Base-by-base conservation (phyloP, 2,113 vertebrate genomes). In the Cygnus buccinator region DNA sequence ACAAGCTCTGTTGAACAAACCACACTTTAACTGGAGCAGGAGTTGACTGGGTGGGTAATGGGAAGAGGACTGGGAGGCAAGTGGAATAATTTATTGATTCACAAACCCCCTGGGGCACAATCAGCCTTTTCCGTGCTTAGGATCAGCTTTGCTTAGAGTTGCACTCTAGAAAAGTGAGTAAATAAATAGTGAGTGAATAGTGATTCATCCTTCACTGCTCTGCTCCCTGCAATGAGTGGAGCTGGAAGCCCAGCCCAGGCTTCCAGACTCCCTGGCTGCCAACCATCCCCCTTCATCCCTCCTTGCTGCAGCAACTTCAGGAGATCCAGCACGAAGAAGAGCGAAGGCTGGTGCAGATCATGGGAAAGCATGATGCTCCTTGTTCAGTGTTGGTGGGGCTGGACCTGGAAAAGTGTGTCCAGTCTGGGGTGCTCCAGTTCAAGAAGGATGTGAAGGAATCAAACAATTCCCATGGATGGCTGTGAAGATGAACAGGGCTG, bases 61-160 rank as follows among this genome's bases (percentile, higher is more conserved):
- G 70, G 59, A 92, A 63, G 35, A 71, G n/a, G 33, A 72, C 14
- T 54, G 33, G 35, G 82, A 87, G 18, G 55, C 12, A 52, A 89
- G 7, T 68, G 18, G 91, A 84, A 72, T 43, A 2, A 61, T 65
- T 48, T 41, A 41, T 28, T 57, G 81, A 89, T 50, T 68, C 39
- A 63, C 5, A 92, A 2, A 2, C 6, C 59, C 13, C 2, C 25
- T 4, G 0, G 2, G 18, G 28, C 5, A 70, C n/a, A 73, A 43
- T 15, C 50, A 50, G 20, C 1, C 3, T 77, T 43, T 66, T 39
- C 48, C 74, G 20, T 18, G n/a, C 9, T 67, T 61, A 46, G 37
- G 46, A 75, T 10, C 43, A 83, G 39, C 20, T 79, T 83, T 72
- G 39, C 39, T 91, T 29, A 58, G 21, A 41, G 55, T 10, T 66